These are phyloP conservation scores for Zaprionus ghesquierei DNA, from an alignment of 1,140 invertebrate species.

Conservation along the genomic window DNA sequence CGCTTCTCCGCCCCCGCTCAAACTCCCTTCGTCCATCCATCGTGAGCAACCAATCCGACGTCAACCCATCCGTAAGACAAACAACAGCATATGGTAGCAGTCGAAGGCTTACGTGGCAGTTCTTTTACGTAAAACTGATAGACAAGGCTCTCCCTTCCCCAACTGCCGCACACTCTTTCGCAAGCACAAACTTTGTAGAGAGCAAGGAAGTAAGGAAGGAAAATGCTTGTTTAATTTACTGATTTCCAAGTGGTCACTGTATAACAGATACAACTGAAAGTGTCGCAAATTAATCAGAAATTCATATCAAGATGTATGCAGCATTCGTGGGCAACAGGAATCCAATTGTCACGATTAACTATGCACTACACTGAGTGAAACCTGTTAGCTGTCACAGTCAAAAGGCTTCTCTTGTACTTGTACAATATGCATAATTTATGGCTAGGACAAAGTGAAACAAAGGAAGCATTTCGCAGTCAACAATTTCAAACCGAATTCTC, in stretches of 20 bases:
- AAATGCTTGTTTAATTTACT: not conserved
- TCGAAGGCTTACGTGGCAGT: conserved; percentile 42
- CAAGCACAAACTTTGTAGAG: not conserved
- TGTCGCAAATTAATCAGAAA: no score
- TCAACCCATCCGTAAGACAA: conserved; percentile 62
- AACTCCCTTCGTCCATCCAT: not conserved
- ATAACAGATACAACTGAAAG: no score
- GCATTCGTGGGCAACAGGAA: not conserved
- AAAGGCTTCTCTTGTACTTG: no score
- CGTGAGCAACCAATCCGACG: not conserved
- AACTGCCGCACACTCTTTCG: no score
- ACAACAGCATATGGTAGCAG: conserved; percentile 64
- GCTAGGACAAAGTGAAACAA: no score
- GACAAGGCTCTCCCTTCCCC: not conserved
- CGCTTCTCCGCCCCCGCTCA: not conserved
- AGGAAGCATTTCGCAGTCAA: no score
- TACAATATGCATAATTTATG: no score
- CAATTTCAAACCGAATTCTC: no score
- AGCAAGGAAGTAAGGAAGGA: not conserved
- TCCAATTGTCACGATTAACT: not conserved
- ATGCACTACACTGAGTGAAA: no score
- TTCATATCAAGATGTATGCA: no score
- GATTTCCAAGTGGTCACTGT: not conserved
- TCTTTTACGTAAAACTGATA: not conserved
- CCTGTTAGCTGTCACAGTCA: no score